These are phyloP conservation scores for Microctonus brassicae DNA, from an alignment of 2,888 invertebrate species.

Conservation along the genomic window DNA sequence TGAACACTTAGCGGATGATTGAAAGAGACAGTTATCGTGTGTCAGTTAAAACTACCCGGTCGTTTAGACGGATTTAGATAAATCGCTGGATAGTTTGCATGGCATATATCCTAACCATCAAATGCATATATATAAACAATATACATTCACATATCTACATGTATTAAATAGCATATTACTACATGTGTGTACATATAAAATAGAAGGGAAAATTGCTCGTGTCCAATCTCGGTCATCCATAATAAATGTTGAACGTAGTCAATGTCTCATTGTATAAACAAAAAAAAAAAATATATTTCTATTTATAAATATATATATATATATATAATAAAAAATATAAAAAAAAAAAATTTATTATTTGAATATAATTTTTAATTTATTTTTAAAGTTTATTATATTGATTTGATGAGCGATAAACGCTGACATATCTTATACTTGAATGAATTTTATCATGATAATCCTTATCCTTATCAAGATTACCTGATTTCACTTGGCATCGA, in stretches of 20 bases:
- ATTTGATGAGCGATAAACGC: constrained; percentile 18
- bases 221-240: background rate
- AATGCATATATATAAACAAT: too few relatives aligned
- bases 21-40: constrained; percentile 38
- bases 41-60: constrained; percentile 26
- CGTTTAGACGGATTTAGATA: constrained; percentile 43
- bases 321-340: too few relatives aligned
- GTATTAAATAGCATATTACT: too few relatives aligned
- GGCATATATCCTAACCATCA: background rate
- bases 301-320: too few relatives aligned
- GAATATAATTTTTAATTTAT: background rate
- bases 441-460: constrained; percentile 48
- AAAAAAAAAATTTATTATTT: background rate
- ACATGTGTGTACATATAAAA: constrained; percentile 8
- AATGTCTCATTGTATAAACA: background rate
- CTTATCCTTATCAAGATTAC: constrained; percentile 56
- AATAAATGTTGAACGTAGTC: background rate
- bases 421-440: constrained; percentile 30
- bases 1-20: constrained; percentile 37
- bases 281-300: background rate
- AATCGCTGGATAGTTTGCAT: constrained; percentile 32
- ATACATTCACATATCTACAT: background rate
- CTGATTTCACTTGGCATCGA: constrained; percentile 54
- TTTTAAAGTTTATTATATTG: background rate
- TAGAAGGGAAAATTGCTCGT: background rate